Conservation (phyloP, 2,888 invertebrate genomes). For the Eristalis arbustorum region DNA sequence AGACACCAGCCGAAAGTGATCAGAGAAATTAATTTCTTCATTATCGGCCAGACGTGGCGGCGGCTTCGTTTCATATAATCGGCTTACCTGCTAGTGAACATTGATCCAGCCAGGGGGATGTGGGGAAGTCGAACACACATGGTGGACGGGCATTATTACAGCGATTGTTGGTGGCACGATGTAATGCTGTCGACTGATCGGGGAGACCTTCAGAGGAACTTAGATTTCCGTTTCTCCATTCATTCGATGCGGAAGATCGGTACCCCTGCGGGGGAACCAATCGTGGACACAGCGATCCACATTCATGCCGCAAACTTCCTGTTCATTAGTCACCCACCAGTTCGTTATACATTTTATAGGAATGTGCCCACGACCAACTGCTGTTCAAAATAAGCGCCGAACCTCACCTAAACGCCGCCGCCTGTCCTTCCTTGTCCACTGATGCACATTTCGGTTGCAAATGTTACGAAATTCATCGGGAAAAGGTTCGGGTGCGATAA, state of each 20-base stretch:
- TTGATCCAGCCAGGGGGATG: not conserved
- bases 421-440: not conserved
- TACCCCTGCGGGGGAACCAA: too few species aligned
- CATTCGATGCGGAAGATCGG: too few species aligned
- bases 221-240: not conserved
- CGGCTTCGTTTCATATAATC: slow-evolving; percentile 13
- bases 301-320: too few species aligned
- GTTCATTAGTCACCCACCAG: too few species aligned
- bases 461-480: slow-evolving; percentile 7
- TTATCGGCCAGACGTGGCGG: not conserved
- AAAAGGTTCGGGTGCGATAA: slow-evolving; percentile 27
- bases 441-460: not conserved
- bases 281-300: too few species aligned
- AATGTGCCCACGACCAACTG: too few species aligned
- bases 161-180: not conserved
- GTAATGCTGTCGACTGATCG: too few species aligned
- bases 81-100: slow-evolving; percentile 9
- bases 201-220: not conserved
- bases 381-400: too few species aligned
- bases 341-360: too few species aligned
- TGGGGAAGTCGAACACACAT: not conserved
- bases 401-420: too few species aligned
- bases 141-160: not conserved
- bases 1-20: slow-evolving; percentile 14
- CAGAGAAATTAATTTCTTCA: slow-evolving; percentile 37